Evolutionary conservation across 2,113 vertebrate species (phyloP), one percentile per base, ranked within the genome.

Genomic region (Orientallactaga bullata): DNA sequence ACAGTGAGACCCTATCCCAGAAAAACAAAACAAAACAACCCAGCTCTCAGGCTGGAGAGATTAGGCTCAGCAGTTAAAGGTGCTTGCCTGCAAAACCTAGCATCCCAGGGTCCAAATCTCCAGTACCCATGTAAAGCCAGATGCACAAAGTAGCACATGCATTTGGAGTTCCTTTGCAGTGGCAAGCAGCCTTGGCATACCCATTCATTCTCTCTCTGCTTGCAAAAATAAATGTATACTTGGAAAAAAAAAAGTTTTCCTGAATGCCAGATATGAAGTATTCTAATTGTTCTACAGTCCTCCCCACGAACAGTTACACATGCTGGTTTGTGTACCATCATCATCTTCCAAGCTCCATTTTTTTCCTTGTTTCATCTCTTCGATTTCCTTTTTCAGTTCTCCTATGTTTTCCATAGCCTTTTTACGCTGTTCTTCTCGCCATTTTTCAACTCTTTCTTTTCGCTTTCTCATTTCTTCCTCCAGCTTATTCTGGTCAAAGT

Each of bases 401-500:
- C 99, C 99, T 35, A 99, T 99, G 97, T 99, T 99, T 97, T 99
- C 99, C 94, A 99, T 99, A 28, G 99, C 99, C 85, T 99, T 99
- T 97, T 99, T 99, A 95, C 99, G 99, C 94, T 99, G 99, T 32
- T 99, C 99, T 97, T 99, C 99, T 73, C 99, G 98, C 99, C 99
- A 99, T 72, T 99, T 99, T 97, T 99, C 99, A 95, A 99, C 99
- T 18, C 99, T 98, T 96, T 99, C 99, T 98, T 99, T 99, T 93
- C 99, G 98, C 96, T 99, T 99, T 97, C 99, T 99, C 99, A 99
- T 99, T 98, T 99, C 99, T 95, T 99, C 99, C 96, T 99, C 99
- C 84, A 99, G 98, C 79, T 99, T 99, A 97, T 99, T 99, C 97
- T 99, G 99, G 97, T 99, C 99, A 98, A 99, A 99, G 96, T 99